A percentile compares a stretch with the other conserved stretches of the same genome.
Evolutionary conservation across 2,888 invertebrate species (phyloP).

Genomic region (Megalurothrips usitatus): DNA sequence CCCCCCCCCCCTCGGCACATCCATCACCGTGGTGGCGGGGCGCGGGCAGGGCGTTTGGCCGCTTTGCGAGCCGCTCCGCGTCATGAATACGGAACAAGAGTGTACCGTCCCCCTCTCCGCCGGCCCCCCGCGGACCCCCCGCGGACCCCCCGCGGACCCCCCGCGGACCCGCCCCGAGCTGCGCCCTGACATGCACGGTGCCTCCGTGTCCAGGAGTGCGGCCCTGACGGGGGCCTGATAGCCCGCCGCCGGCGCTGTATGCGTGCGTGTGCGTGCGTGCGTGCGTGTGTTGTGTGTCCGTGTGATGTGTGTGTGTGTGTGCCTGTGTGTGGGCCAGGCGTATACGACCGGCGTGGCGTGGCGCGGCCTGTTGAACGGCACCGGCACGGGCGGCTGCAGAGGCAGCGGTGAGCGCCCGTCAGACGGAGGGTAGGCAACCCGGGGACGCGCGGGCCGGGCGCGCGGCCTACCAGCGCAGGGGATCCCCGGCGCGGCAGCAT

Average conservation of each 20-base stretch:
- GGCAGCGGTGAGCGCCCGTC: background rate
- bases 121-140: too few species aligned
- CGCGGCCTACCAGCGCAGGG: background rate
- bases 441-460: background rate
- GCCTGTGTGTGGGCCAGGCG: too few species aligned
- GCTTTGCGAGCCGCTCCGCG: conserved; percentile 14
- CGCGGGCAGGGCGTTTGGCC: background rate
- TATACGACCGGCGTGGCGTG: too few species aligned
- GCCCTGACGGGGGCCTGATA: too few species aligned
- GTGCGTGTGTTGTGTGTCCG: too few species aligned
- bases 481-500: too few species aligned
- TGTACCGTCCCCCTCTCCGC: background rate
- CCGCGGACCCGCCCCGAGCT: background rate
- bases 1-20: background rate
- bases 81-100: conserved; percentile 13
- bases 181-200: background rate
- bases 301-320: too few species aligned
- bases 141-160: too few species aligned
- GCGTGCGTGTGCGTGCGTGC: too few species aligned
- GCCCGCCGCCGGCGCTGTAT: too few species aligned
- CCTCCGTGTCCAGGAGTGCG: too few species aligned
- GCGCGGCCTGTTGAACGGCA: background rate
- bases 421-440: background rate
- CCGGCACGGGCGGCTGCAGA: background rate
- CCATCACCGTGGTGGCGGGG: background rate